phyloP scores from a whole-genome alignment of 2,888 invertebrate genomes.

The Harpalus rubripes region DNA sequence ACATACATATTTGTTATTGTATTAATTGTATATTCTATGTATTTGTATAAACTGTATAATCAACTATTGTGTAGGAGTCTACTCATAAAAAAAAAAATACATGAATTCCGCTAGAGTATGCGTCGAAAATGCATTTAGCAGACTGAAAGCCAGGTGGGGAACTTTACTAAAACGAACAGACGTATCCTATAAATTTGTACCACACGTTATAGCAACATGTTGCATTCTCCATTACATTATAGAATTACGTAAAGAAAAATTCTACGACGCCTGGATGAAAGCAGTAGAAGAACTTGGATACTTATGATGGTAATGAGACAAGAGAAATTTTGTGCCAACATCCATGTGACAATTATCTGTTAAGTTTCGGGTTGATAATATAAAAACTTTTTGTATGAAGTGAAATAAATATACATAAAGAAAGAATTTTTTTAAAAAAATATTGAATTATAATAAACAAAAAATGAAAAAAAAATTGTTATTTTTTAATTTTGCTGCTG shows the following conservation, averaged over 20 bases:
- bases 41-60: no score
- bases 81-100: no score
- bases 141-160: constrained; percentile 71
- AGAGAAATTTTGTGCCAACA: constrained; percentile 1
- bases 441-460: neutral
- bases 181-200: constrained; percentile 69
- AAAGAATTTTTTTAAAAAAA: no score
- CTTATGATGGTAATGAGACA: constrained; percentile 14
- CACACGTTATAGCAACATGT: constrained; percentile 70
- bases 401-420: neutral
- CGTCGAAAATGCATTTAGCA: constrained; percentile 72
- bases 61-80: no score
- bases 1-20: no score
- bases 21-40: no score
- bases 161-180: constrained; percentile 70
- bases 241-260: constrained; percentile 24
- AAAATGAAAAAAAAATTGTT: neutral
- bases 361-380: neutral
- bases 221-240: constrained; percentile 59
- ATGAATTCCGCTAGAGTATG: constrained; percentile 68
- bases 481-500: neutral
- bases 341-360: constrained; percentile 9
- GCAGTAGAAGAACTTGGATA: neutral
- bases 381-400: neutral
- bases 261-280: constrained; percentile 4